Conservation (phyloP, 2,113 vertebrate genomes). For the Haplochromis burtoni region DNA sequence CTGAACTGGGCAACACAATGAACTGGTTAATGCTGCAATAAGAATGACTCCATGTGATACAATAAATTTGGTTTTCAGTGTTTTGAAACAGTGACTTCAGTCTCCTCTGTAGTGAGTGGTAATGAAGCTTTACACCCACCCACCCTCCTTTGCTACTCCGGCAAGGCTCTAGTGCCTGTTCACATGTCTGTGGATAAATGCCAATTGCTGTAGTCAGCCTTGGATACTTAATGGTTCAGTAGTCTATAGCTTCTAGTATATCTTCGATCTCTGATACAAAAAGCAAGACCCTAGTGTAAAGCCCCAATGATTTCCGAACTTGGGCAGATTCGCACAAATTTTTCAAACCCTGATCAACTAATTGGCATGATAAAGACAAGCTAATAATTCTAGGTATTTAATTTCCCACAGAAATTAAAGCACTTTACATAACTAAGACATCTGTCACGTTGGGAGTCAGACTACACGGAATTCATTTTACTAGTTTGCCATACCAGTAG, state of each 20-base stretch:
- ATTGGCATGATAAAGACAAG: fast-evolving
- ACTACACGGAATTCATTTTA: fast-evolving
- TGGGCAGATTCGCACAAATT: fast-evolving
- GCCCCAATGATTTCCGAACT: background rate
- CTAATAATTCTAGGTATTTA: fast-evolving
- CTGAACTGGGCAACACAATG: fast-evolving
- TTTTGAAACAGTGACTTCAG: background rate
- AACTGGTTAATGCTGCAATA: background rate
- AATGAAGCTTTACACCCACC: fast-evolving
- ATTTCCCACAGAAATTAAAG: background rate
- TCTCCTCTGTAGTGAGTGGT: background rate
- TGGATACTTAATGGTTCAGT: background rate
- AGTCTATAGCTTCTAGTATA: background rate
- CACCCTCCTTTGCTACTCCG: background rate
- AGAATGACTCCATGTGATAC: background rate
- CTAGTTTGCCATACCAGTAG: background rate
- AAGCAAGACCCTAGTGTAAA: background rate
- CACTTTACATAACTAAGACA: background rate
- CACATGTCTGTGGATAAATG: background rate
- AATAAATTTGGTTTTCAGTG: background rate
- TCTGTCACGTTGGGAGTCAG: fast-evolving
- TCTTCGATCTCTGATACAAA: fast-evolving
- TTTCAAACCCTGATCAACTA: background rate
- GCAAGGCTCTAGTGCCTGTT: background rate
- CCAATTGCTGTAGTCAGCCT: background rate